Evolutionary conservation across 1,140 invertebrate species (phyloP).

Genomic region (Centruroides sculpturatus): DNA sequence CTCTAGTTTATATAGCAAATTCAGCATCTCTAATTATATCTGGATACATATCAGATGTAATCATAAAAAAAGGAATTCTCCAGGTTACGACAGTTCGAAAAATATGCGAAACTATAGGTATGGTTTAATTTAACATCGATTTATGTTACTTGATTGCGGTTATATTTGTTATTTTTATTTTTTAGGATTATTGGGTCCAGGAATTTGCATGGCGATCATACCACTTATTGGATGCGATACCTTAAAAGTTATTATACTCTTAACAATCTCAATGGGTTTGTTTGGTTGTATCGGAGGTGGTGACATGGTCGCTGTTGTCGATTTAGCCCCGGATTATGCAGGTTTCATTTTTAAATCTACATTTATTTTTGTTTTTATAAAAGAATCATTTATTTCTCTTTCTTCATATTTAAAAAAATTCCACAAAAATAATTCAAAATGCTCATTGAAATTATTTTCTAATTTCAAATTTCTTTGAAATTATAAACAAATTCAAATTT

Average conservation of each 20-base stretch:
- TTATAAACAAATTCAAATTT: too few relatives aligned
- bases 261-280: conserved; percentile 15
- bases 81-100: conserved; percentile 17
- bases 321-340: conserved; percentile 59
- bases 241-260: conserved; percentile 7
- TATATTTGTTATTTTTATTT: neutral
- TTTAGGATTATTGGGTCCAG: conserved; percentile 14
- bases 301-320: conserved; percentile 33
- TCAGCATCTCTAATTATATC: conserved; percentile 13
- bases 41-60: conserved; percentile 16
- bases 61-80: conserved; percentile 7
- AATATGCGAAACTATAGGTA: conserved; percentile 18
- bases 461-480: too few relatives aligned
- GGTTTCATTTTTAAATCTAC: conserved; percentile 19
- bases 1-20: conserved; percentile 15
- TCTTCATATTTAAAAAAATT: neutral
- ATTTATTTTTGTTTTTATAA: neutral
- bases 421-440: too few relatives aligned
- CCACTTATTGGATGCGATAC: conserved; percentile 15
- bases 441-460: too few relatives aligned
- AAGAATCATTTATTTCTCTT: neutral
- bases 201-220: conserved; percentile 12
- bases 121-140: neutral
- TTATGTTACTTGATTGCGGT: neutral
- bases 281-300: conserved; percentile 18